Conservation (phyloP, 1,140 invertebrate genomes). For the Medauroidea extradentata region DNA sequence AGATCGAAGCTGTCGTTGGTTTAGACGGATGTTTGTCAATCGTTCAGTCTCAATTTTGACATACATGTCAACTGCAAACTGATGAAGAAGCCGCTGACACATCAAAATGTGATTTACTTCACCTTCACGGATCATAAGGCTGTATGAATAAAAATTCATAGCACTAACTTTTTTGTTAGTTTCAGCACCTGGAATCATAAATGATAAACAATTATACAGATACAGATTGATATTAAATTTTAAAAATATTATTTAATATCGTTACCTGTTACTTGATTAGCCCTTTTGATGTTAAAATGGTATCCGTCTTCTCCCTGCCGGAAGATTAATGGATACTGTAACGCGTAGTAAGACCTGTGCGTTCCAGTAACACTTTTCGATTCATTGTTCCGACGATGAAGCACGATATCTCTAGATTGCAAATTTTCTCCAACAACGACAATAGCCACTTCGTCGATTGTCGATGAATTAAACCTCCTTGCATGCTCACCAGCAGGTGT, state of each 20-base stretch:
- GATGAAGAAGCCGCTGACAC: slow-evolving; percentile 26
- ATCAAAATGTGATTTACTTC: too few species aligned
- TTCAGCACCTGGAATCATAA: too few species aligned
- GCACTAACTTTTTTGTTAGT: slow-evolving; percentile 26
- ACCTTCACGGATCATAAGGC: too few species aligned
- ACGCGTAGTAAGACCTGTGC: slow-evolving; percentile 30
- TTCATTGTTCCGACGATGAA: slow-evolving; percentile 34
- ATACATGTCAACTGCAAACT: slow-evolving; percentile 39
- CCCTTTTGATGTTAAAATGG: slow-evolving; percentile 7
- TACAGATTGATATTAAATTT: too few species aligned
- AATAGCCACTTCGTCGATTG: slow-evolving; percentile 42
- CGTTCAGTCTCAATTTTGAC: slow-evolving; percentile 39
- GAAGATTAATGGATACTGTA: slow-evolving; percentile 29
- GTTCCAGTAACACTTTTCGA: slow-evolving; percentile 32
- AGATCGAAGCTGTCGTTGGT: slow-evolving; percentile 39
- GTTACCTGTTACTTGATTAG: not conserved
- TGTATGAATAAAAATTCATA: too few species aligned
- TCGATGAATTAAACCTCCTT: slow-evolving; percentile 43
- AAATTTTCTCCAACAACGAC: slow-evolving; percentile 38
- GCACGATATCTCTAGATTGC: slow-evolving; percentile 41
- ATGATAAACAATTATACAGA: too few species aligned
- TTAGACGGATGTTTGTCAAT: slow-evolving; percentile 33
- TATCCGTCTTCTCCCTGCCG: slow-evolving; percentile 16
- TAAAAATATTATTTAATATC: too few species aligned
- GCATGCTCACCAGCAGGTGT: slow-evolving; percentile 41